Evolutionary conservation across 2,797 vertebrate genomes (phyloP).

Genomic region (Eidolon dupreanum): DNA sequence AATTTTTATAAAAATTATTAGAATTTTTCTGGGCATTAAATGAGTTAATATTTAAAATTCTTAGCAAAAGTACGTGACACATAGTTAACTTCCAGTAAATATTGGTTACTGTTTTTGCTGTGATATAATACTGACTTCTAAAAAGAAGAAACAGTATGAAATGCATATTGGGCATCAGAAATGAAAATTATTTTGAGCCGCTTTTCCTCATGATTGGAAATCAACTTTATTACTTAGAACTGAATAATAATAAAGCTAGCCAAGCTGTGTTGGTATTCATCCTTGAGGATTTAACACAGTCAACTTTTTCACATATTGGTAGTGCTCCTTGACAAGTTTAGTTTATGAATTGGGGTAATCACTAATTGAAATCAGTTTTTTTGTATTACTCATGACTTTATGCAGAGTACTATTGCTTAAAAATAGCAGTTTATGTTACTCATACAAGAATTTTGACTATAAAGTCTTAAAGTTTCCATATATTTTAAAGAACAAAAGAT

Average conservation of each 20-base stretch:
- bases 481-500: constrained; percentile 44
- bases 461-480: neutral
- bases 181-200: neutral
- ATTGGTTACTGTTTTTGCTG: neutral
- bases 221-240: neutral
- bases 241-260: neutral
- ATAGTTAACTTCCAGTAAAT: neutral
- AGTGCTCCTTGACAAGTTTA: constrained; percentile 8
- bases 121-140: neutral
- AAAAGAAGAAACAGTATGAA: constrained; percentile 1
- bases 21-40: neutral
- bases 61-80: neutral
- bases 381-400: neutral
- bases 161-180: neutral
- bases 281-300: neutral
- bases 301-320: neutral
- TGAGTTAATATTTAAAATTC: neutral
- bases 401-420: neutral
- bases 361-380: neutral
- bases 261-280: neutral
- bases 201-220: neutral
- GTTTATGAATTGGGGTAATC: constrained; percentile 8
- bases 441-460: neutral
- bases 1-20: neutral
- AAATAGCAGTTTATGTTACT: constrained; percentile 17